A percentile compares a stretch with the other conserved stretches of the same genome.
phyloP scores from a whole-genome alignment of 1,140 invertebrate genomes.

The Lineus longissimus region DNA sequence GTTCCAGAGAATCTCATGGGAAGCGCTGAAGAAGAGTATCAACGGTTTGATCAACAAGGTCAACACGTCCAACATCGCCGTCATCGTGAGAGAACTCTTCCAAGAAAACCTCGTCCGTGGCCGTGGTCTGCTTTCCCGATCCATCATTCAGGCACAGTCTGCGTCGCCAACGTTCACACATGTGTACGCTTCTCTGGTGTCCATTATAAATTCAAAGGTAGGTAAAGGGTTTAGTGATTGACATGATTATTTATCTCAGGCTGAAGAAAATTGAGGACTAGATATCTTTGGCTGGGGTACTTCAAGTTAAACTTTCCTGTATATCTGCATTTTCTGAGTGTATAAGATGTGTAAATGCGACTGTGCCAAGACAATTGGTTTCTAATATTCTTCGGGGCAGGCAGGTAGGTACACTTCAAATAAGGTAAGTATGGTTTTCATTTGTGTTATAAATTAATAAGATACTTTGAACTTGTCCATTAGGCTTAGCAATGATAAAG shows the following conservation, averaged over 20 bases:
- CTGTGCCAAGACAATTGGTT: too few relatives aligned
- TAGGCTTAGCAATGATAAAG: too few relatives aligned
- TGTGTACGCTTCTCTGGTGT: slow-evolving; percentile 90
- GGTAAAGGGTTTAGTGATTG: slow-evolving; percentile 11
- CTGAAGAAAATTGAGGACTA: too few relatives aligned
- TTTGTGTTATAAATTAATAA: too few relatives aligned
- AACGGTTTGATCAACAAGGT: slow-evolving; percentile 98
- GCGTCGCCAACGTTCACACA: slow-evolving; percentile 96
- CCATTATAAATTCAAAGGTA: slow-evolving; percentile 92
- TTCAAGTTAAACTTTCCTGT: too few relatives aligned
- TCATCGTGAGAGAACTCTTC: slow-evolving; percentile 87
- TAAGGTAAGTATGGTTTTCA: too few relatives aligned
- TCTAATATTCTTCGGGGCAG: too few relatives aligned
- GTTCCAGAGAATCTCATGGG: slow-evolving; percentile 97
- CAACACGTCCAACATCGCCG: slow-evolving; percentile 89
- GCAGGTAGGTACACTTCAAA: too few relatives aligned
- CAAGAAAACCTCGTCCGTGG: slow-evolving; percentile 95
- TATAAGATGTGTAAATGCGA: too few relatives aligned
- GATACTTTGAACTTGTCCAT: too few relatives aligned
- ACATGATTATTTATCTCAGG: neutral
- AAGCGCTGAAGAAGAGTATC: slow-evolving; percentile 98
- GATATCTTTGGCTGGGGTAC: too few relatives aligned
- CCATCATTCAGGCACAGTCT: slow-evolving; percentile 94
- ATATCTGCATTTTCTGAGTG: too few relatives aligned
- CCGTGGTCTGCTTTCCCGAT: slow-evolving; percentile 78